Evolutionary conservation across 2,888 invertebrate species (phyloP).

Genomic region (Aleiodes leptofemur): DNA sequence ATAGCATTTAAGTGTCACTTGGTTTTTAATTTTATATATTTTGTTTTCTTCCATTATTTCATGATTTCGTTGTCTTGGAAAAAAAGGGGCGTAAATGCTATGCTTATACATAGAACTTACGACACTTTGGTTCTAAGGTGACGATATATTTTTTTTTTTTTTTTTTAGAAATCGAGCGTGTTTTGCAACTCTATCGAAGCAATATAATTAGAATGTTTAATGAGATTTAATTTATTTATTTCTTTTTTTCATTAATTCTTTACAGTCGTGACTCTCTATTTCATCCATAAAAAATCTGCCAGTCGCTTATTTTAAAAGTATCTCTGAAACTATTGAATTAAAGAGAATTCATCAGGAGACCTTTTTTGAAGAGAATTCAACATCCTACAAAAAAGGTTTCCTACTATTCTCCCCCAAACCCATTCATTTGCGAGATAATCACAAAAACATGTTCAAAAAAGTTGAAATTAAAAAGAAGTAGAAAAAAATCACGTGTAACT

Average conservation of each 20-base stretch:
- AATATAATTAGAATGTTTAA: conserved; percentile 24
- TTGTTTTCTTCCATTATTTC: conserved; percentile 4
- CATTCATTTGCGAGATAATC: neutral
- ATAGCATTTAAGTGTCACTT: conserved; percentile 20
- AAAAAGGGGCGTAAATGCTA: too few species aligned
- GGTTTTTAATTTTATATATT: neutral
- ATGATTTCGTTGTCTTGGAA: neutral
- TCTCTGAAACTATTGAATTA: too few species aligned
- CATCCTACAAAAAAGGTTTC: too few species aligned
- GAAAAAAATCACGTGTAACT: too few species aligned
- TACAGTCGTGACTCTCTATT: neutral
- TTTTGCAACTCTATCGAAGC: conserved; percentile 17
- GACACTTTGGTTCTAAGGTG: too few species aligned
- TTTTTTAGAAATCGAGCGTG: conserved; percentile 24
- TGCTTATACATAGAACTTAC: too few species aligned
- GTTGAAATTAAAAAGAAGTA: too few species aligned
- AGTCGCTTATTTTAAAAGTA: too few species aligned
- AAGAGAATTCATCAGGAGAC: too few species aligned
- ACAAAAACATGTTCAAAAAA: too few species aligned
- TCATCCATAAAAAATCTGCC: neutral
- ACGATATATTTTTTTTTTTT: neutral
- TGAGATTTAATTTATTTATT: conserved; percentile 15
- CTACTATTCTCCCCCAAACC: too few species aligned
- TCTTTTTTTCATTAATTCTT: conserved; percentile 34
- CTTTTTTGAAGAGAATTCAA: too few species aligned